A percentile compares a stretch with the other conserved stretches of the same genome.
Conservation (phyloP, 2,113 vertebrate genomes). For the Boleophthalmus pectinirostris region DNA sequence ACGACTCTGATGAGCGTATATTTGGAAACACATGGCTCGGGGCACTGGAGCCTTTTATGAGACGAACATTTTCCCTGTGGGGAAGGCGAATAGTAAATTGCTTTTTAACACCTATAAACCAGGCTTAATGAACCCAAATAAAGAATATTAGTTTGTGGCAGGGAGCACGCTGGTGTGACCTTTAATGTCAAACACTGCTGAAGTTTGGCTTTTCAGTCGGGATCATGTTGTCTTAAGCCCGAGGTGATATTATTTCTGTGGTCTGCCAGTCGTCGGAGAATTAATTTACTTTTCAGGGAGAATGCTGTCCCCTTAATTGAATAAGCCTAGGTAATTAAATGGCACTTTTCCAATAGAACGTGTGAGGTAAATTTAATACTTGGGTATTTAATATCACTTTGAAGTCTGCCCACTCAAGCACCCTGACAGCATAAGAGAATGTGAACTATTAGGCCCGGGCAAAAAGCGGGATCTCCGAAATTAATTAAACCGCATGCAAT, state of each 20-base stretch:
- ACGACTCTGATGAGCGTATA: background rate
- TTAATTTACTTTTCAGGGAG: slow-evolving; percentile 90
- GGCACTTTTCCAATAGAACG: slow-evolving; percentile 99
- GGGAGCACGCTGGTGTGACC: slow-evolving; percentile 2
- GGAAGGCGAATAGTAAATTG: background rate
- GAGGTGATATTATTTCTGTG: slow-evolving; percentile 68
- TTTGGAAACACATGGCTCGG: background rate
- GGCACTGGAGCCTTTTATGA: background rate
- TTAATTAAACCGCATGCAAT: slow-evolving; percentile 99
- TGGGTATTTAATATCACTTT: slow-evolving; percentile 99
- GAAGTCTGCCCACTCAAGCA: slow-evolving; percentile 98
- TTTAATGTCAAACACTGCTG: slow-evolving; percentile 41
- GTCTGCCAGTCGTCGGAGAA: slow-evolving; percentile 74
- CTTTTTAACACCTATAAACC: slow-evolving; percentile 3
- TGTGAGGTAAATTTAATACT: slow-evolving; percentile 99
- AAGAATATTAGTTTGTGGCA: slow-evolving; percentile 8
- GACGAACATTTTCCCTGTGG: background rate
- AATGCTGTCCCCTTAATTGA: slow-evolving; percentile 97
- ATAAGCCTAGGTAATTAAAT: slow-evolving; percentile 99
- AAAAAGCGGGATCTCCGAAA: slow-evolving; percentile 94
- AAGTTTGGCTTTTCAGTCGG: slow-evolving; percentile 45
- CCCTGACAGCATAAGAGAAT: slow-evolving; percentile 96
- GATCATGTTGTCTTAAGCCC: slow-evolving; percentile 64
- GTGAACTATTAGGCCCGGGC: slow-evolving; percentile 92
- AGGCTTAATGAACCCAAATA: slow-evolving; percentile 5